Evolutionary conservation across 1,140 invertebrate species (phyloP).

Genomic region (Drosophila ambigua): DNA sequence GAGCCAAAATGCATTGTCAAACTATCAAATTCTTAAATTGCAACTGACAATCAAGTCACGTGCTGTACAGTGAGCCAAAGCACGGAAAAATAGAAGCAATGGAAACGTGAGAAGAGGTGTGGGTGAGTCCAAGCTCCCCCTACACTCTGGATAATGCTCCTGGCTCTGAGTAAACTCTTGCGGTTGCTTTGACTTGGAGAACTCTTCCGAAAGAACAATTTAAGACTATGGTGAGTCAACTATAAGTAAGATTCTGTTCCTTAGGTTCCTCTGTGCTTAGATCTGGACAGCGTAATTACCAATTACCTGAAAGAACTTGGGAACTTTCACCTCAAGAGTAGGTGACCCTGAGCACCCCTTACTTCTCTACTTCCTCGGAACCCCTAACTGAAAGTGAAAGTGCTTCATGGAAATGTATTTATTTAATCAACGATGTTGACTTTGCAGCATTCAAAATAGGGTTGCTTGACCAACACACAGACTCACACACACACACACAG

Average conservation of each 20-base stretch:
- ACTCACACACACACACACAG: slow-evolving; percentile 4
- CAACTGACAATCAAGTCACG: slow-evolving; percentile 82
- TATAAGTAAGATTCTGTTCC: too few relatives aligned
- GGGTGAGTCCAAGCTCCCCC: background rate
- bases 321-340: too few relatives aligned
- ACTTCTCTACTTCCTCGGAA: too few relatives aligned
- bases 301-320: too few relatives aligned
- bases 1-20: slow-evolving; percentile 79
- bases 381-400: background rate
- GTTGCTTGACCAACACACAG: slow-evolving; percentile 38
- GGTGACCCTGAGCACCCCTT: too few relatives aligned
- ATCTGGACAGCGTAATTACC: too few relatives aligned
- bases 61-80: slow-evolving; percentile 49
- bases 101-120: background rate
- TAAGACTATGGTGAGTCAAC: too few relatives aligned
- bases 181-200: too few relatives aligned
- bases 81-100: slow-evolving; percentile 28
- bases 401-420: slow-evolving; percentile 29
- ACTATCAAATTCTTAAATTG: slow-evolving; percentile 82
- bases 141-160: too few relatives aligned
- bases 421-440: slow-evolving; percentile 62
- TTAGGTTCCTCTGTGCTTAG: too few relatives aligned
- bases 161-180: too few relatives aligned
- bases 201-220: too few relatives aligned
- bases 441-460: slow-evolving; percentile 58